Evolutionary conservation across 2,797 vertebrate species (phyloP), one percentile per base, ranked within the genome.

Genomic region (Rhinoraja longicauda): DNA sequence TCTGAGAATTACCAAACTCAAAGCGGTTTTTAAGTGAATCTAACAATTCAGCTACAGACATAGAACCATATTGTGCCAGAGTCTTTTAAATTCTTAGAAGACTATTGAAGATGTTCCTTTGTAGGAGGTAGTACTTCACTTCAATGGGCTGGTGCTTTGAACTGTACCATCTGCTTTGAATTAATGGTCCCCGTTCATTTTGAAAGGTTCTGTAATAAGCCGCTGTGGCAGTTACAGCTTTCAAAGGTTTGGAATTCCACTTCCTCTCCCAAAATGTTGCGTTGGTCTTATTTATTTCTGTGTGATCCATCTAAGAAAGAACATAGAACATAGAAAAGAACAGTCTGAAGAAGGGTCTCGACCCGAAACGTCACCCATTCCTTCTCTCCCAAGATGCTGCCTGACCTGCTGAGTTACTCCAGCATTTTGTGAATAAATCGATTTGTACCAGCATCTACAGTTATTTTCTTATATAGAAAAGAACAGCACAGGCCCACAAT

Each of bases 101-200:
- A 70, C 21, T 36, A 57, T 10, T 39, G 6, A 70, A 45, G 12
- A 70, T 91, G 7, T 70, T 36, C 2, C 67, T 45, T 67, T 26
- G 70, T 45, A 91, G 36, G 70, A 73, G 67, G 19, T 36, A 53
- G 21, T 36, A 29, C 64, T 45, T 3, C 36, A 91, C 39, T 67
- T 91, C 36, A 39, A 36, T 24, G 6, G 29, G 67, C 21, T 91
- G 64, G 82, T 45, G 88, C 39, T 91, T 39, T 72, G 67, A 91
- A 91, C 88, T 45, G 1, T 36, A 53, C 67, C 88, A 91, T 91
- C 88, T 91, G 88, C 72, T 91, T 67, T 45, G 39, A 72, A 12
- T 91, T 91, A 91, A 21, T n/a, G 39, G 88, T 70, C 36, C 32
- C 88, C 70, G 21, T 90, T 70, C 88, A 70, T 91, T 91, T 91